Conservation (phyloP, 2,113 vertebrate genomes). For the Gila orcuttii region DNA sequence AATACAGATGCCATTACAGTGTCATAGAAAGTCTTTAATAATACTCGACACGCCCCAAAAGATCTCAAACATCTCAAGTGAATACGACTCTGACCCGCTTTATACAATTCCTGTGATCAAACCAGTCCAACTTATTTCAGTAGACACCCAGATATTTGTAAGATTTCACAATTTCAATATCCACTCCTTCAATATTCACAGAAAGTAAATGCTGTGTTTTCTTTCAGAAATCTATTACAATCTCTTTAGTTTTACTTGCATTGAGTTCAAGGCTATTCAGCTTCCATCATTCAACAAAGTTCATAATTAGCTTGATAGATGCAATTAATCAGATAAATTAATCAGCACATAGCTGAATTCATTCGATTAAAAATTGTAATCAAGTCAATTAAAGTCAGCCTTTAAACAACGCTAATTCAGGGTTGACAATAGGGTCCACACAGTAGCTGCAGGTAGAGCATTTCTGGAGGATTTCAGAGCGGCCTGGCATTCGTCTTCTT, state of each 20-base stretch:
- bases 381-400: neutral
- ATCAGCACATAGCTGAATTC: neutral
- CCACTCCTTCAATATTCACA: too few species aligned
- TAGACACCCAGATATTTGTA: too few species aligned
- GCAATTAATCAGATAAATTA: neutral
- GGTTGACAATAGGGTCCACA: neutral
- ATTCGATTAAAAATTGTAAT: neutral
- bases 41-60: too few species aligned
- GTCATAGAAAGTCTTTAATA: too few species aligned
- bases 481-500: neutral
- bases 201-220: neutral
- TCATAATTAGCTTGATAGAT: neutral
- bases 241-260: too few species aligned
- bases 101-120: too few species aligned
- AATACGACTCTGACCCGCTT: too few species aligned
- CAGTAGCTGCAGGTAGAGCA: neutral
- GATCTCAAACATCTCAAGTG: too few species aligned
- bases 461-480: slow-evolving; percentile 17
- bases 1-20: neutral
- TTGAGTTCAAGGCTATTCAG: too few species aligned
- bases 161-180: too few species aligned
- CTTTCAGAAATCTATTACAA: too few species aligned
- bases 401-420: neutral
- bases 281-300: neutral
- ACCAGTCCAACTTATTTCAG: too few species aligned